A percentile compares a stretch with the other conserved stretches of the same genome.
Evolutionary conservation across 2,113 vertebrate species (phyloP).

Genomic region (Brienomyrus longianalis): DNA sequence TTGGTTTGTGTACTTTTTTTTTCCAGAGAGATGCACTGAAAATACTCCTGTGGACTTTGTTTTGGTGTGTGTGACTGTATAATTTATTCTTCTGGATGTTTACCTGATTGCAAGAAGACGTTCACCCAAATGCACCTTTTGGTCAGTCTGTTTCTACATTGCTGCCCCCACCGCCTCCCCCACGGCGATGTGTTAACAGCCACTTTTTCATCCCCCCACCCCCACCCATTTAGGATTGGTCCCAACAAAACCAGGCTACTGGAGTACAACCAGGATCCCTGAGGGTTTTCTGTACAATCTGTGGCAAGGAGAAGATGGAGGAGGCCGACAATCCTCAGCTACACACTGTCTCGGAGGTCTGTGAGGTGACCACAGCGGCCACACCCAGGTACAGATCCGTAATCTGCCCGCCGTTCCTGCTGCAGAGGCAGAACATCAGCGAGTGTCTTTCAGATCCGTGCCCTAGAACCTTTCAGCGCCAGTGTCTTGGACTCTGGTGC

Average conservation of each 20-base stretch:
- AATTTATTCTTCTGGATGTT: neutral
- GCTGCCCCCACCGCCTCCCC: neutral
- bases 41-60: neutral
- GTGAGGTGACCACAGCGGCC: neutral
- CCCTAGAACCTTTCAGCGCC: too few relatives aligned
- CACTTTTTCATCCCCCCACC: neutral
- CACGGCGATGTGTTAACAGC: neutral
- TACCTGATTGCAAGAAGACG: neutral
- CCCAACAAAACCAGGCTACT: neutral
- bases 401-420: neutral
- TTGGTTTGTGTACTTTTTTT: neutral
- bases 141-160: neutral
- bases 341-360: neutral
- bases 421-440: neutral
- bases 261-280: neutral
- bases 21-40: neutral
- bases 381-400: neutral
- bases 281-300: neutral
- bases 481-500: neutral
- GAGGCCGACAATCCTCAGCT: neutral
- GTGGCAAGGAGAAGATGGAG: neutral
- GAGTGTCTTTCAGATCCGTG: neutral
- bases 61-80: neutral
- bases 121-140: neutral
- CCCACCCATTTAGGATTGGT: neutral